Base-by-base conservation (phyloP, 2,888 invertebrate species). In the Patella caerulea region DNA sequence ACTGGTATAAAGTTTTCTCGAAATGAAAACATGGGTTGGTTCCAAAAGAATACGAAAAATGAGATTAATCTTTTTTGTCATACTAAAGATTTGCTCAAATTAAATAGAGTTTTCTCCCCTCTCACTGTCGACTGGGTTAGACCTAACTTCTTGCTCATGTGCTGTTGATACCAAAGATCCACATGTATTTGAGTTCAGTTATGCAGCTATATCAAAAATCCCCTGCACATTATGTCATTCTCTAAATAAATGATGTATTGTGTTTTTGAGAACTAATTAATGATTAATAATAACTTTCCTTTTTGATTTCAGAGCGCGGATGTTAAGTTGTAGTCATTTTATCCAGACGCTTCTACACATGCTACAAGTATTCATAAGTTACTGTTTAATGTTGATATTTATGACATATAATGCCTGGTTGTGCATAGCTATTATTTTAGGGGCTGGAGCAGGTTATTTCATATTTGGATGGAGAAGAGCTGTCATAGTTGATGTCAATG, bases 381-480 rank as follows among this genome's bases (percentile, higher is more conserved):
- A 98, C 92, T 95, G 97, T 92, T 94, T 98, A 74, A 98, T 98
- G 98, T 93, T 98, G 91, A 96, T 98, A 86, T 98, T 98, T 91
- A 98, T 98, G 98, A 98, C 98, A 1, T 98, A 97, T 94, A 98
- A 98, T 91, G 95, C 95, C 24, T 98, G 97, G 96, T 93, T 98
- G 79, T 97, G 97, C 91, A 91, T 96, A 73, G 96, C 97, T 0
- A 96, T 98, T 1, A 95, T 97, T 1, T 90, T 96, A 14, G 98
- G 98, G 70, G 96, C 97, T 2, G 97, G 96, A 1, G 94, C 95
- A 15, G 98, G 98, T 34, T 98, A 98, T 92, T 98, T 98, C 92
- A 93, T 97, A 70, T 98, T 98, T 90, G 98, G 97, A 77, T 98
- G 98, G 97, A 96, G 96, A 89, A 97, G 97, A 92, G 96, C 97